Evolutionary conservation across 2,888 invertebrate species (phyloP).

Genomic region (Eupithecia abbreviata): DNA sequence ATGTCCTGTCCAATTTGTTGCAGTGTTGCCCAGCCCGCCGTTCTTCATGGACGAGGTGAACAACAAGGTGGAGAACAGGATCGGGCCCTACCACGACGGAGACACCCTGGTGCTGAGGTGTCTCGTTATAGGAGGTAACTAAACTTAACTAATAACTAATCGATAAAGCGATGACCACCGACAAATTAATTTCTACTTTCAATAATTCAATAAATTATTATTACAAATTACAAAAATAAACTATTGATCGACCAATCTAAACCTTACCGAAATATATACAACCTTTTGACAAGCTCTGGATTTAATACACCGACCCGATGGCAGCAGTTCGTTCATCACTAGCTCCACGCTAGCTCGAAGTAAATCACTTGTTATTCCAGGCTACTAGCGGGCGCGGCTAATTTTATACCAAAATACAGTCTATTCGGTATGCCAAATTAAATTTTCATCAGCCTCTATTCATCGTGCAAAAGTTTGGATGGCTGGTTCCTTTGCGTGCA

Average conservation of each 20-base stretch:
- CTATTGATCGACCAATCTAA: background rate
- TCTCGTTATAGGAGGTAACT: constrained; percentile 83
- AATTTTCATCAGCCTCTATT: background rate
- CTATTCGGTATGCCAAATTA: background rate
- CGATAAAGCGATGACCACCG: too few relatives aligned
- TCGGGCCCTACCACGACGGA: constrained; percentile 84
- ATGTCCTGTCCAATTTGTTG: constrained; percentile 38
- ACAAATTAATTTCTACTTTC: too few relatives aligned
- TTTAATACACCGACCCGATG: background rate
- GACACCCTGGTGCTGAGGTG: constrained; percentile 82
- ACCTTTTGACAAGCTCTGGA: background rate
- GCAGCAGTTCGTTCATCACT: background rate
- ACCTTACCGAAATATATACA: background rate
- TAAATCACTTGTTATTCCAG: background rate
- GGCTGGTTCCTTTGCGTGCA: background rate
- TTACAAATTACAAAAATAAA: background rate
- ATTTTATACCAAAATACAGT: background rate
- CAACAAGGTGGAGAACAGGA: constrained; percentile 73
- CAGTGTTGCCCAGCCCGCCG: constrained; percentile 79
- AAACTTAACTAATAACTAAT: background rate
- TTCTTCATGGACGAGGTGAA: constrained; percentile 79
- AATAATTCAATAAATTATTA: too few relatives aligned
- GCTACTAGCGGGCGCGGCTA: background rate
- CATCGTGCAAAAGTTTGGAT: background rate
- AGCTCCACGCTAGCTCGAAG: background rate